A percentile compares a stretch with the other conserved stretches of the same genome.
Evolutionary conservation across 2,113 vertebrate genomes (phyloP).

Genomic region (Cavia porcellus): DNA sequence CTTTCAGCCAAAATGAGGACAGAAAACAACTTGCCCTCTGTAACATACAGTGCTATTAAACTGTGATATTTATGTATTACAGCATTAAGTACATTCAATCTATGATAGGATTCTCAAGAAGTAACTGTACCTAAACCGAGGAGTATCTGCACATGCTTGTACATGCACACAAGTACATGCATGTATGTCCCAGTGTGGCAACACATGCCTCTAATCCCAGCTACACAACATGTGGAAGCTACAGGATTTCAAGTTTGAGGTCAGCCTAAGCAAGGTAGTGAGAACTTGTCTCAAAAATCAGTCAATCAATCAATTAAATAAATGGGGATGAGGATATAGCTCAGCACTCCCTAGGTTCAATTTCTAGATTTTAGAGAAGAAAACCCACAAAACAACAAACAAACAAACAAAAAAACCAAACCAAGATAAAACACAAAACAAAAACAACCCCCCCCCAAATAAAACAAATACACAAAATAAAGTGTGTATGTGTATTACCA

Average conservation of each 20-base stretch:
- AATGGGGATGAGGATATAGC: background rate
- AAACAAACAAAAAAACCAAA: too few relatives aligned
- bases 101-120: background rate
- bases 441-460: too few relatives aligned
- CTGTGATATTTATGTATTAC: background rate
- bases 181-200: background rate
- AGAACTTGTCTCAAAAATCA: background rate
- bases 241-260: background rate
- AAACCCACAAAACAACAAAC: too few relatives aligned
- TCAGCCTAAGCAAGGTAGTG: background rate
- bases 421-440: too few relatives aligned
- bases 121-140: background rate
- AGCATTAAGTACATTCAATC: background rate
- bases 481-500: background rate
- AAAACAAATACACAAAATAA: too few relatives aligned
- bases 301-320: background rate
- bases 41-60: background rate
- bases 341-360: background rate
- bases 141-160: background rate
- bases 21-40: background rate
- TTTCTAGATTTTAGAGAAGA: background rate
- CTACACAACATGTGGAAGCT: background rate
- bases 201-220: background rate
- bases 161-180: background rate
- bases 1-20: background rate